Evolutionary conservation across 2,888 invertebrate genomes (phyloP), one percentile per base, ranked within the genome.

Genomic region (Thecophora atra): DNA sequence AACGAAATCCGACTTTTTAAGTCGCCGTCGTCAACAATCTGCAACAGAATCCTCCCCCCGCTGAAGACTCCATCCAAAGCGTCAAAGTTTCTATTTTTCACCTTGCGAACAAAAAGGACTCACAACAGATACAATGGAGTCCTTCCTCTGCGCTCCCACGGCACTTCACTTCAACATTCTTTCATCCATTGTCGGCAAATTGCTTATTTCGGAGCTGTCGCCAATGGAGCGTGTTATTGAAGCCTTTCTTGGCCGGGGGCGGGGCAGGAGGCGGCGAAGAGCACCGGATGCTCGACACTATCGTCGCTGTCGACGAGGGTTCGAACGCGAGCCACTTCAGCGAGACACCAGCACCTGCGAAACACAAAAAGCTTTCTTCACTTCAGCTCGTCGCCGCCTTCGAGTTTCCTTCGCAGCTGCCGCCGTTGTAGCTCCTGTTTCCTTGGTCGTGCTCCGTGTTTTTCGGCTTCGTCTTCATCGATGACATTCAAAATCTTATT

Each of bases 181-280:
- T 60, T 67, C 65, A 64, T 15, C 63, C 58, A 44, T 66, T 65
- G 70, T 70, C 70, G 69, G 64, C 71, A 76, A 74, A 74, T 76
- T 73, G 74, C 75, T 75, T 71, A 67, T 74, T 71, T 73, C 44
- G 68, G 63, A 70, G 62, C 58, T 24, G 52, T 28, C 74, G 74
- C 76, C 77, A 77, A 76, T 75, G 76, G 71, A 78, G 78, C 78
- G 74, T 78, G 76, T 77, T 77, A 78, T 78, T 77, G 77, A 71
- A 75, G 68, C 68, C 28, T 28, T 17, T 30, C 19, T 17, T 15
- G 17, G 17, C n/a, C 7, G 2, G 28, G 26, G 15, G 17, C 17
- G 62, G 7, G 30, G 52, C 15, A 47, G 65, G 37, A 37, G 54
- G 19, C 19, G n/a, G 51, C n/a, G 28, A 19, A 30, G 13, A n/a